Conservation (phyloP, 1,140 invertebrate species). For the Neodiprion fabricii region DNA sequence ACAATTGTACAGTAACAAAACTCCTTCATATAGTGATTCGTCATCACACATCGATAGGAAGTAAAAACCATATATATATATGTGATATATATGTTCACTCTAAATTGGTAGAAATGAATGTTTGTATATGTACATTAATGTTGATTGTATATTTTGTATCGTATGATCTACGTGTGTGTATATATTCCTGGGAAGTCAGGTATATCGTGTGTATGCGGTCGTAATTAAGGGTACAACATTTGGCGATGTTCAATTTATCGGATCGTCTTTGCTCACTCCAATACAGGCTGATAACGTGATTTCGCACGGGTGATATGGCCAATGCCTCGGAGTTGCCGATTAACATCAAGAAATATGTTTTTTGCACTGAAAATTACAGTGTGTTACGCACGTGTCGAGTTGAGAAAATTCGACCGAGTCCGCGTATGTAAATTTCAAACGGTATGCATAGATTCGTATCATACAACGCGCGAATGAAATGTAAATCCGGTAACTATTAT, state of each 20-base stretch:
- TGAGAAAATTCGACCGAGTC: no score
- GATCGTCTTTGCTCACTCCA: not conserved
- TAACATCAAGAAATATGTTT: not conserved
- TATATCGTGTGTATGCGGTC: constrained; percentile 55
- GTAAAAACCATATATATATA: no score
- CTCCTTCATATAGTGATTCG: not conserved
- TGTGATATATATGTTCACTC: no score
- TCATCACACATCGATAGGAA: not conserved
- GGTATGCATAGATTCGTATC: no score
- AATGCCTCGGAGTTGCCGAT: not conserved
- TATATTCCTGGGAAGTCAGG: constrained; percentile 51
- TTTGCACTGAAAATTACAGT: no score
- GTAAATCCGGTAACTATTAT: no score
- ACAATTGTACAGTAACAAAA: no score
- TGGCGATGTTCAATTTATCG: not conserved
- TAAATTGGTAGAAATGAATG: constrained; percentile 32
- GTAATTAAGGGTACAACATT: not conserved
- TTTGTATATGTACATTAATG: constrained; percentile 62
- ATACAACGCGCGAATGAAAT: no score
- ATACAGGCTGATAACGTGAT: no score
- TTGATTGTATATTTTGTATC: constrained; percentile 48
- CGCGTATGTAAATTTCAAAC: no score
- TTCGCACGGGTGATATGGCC: no score
- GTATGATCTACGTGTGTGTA: constrained; percentile 58
- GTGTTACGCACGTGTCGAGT: no score